Percentiles rank a stretch among this genome's conserved stretches.
Evolutionary conservation across 2,113 vertebrate species (phyloP).

Genomic region (Noctilio leporinus): DNA sequence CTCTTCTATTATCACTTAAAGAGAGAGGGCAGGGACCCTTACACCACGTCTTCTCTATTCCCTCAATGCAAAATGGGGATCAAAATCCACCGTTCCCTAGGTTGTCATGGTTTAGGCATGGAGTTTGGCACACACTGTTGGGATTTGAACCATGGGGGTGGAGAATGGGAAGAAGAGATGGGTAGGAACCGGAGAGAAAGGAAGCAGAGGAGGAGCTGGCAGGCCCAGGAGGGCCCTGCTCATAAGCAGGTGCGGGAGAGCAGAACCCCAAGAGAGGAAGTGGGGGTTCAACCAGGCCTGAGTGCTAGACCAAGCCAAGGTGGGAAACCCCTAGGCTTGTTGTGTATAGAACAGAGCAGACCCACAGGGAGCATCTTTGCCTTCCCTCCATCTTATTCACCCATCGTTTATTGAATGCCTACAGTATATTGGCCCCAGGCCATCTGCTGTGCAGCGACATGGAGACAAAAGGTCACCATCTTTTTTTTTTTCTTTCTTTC

Average conservation of each 20-base stretch:
- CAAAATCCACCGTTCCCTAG: background rate
- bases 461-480: background rate
- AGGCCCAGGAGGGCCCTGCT: background rate
- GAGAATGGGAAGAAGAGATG: background rate
- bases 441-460: accelerated
- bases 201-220: background rate
- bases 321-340: background rate
- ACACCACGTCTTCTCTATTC: background rate
- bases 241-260: background rate
- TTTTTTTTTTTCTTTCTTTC: background rate
- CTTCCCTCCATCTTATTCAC: background rate
- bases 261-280: background rate
- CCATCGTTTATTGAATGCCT: background rate
- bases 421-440: background rate
- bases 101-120: background rate
- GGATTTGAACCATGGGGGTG: background rate
- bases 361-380: background rate
- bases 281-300: background rate
- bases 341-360: background rate
- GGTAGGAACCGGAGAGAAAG: background rate
- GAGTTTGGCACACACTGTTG: background rate
- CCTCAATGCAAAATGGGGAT: background rate
- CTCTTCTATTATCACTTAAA: background rate
- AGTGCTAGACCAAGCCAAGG: background rate
- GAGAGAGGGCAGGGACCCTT: background rate